These are phyloP conservation scores for Isaurus tuberculatus DNA, from an alignment of 92 coral and sea anemone genomes.

Conservation along the genomic window DNA sequence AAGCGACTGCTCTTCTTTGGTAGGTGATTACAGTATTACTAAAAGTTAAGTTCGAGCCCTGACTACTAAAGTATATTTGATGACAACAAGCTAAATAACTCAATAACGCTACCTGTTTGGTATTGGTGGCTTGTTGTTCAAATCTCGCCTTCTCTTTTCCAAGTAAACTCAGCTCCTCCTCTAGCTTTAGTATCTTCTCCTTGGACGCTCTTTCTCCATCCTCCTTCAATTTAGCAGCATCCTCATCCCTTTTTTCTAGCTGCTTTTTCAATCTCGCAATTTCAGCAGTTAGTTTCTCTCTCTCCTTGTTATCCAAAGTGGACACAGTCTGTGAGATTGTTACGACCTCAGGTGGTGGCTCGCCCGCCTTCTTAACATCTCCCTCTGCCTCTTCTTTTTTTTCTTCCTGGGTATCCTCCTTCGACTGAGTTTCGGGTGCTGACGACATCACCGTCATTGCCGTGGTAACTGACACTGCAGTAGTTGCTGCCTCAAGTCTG, in stretches of 20 bases:
- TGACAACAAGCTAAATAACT: neutral
- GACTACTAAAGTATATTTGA: neutral
- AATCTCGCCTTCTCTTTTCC: slow-evolving; percentile 84
- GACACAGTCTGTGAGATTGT: slow-evolving; percentile 57
- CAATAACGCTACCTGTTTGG: slow-evolving; percentile 73
- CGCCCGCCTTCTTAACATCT: slow-evolving; percentile 25
- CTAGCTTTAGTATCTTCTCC: slow-evolving; percentile 59
- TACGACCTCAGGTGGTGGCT: slow-evolving; percentile 4
- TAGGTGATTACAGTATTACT: too few species aligned
- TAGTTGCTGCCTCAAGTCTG: slow-evolving; percentile 48
- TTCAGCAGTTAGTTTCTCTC: slow-evolving; percentile 61
- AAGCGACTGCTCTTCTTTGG: too few species aligned
- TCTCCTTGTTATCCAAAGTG: slow-evolving; percentile 72
- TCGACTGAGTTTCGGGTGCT: slow-evolving; percentile 48
- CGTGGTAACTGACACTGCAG: slow-evolving; percentile 53
- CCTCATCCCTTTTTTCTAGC: slow-evolving; percentile 67
- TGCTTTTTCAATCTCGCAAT: slow-evolving; percentile 66
- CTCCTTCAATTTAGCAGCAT: slow-evolving; percentile 68
- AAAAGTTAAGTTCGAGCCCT: too few species aligned
- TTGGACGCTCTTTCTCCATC: slow-evolving; percentile 65
- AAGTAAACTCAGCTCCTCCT: slow-evolving; percentile 75
- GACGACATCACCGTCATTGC: slow-evolving; percentile 64
- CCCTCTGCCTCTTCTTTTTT: slow-evolving; percentile 62
- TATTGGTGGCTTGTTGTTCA: slow-evolving; percentile 87
- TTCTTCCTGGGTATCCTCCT: slow-evolving; percentile 74